Base-by-base conservation (phyloP, 2,888 invertebrate genomes). In the Candidula unifasciata region DNA sequence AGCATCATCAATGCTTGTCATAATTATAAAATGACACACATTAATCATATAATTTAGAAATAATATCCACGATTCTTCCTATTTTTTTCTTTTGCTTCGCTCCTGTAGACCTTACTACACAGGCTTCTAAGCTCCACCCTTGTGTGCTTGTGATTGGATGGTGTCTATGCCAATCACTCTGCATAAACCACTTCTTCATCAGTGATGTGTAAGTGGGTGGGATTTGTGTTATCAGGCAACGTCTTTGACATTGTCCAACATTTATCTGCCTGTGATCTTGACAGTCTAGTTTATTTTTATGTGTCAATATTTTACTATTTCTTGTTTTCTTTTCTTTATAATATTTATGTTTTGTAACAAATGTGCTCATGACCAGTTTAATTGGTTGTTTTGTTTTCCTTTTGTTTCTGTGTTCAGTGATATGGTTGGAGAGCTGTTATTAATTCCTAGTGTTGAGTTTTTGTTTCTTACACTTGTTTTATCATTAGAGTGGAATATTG, bases 211-310 rank as follows among this genome's bases (percentile, higher is more conserved):
- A 84, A 84, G 83, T 84, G 83, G 83, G 83, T 37, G 83, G 83
- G 83, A 79, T 84, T 79, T 79, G 83, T 84, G 37, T 78, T 78
- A 77, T 78, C 52, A 52, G 66, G 27, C 76, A 82, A 73, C 57
- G 74, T 71, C 78, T 83, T 83, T 78, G 83, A 83, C 83, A 83
- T 83, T 83, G 83, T 83, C 83, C 83, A 78, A 83, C 78, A 78
- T 83, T 77, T 83, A 82, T 82, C 57, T 83, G 83, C 77, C 83
- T 83, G 83, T 83, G 83, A 52, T 83, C 77, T 78, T 78, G 77
- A 77, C 68, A 83, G 71, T 83, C 83, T 83, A 82, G 77, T 82
- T 76, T 24, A 44, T 81, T 73, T n/a, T 73, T 82, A 52, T 83
- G 77, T 78, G 54, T 82, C 35, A 82, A 54, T 68, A 76, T 69